These are phyloP conservation scores for Zosterops japonicus DNA, from an alignment of 2,113 vertebrate genomes.

Conservation along the genomic window DNA sequence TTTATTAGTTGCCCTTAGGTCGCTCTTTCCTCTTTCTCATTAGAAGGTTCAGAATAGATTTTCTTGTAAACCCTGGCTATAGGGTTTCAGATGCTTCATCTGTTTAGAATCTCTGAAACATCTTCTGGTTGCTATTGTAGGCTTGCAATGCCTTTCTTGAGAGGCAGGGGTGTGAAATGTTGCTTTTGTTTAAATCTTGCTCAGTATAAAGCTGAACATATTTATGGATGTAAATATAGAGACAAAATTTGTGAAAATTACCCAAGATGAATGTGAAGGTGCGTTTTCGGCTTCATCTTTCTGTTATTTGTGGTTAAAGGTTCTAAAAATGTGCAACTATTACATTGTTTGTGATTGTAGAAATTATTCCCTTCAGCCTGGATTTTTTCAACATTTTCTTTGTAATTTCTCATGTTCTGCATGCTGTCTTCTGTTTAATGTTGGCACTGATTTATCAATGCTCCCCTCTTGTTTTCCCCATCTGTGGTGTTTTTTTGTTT, in stretches of 20 bases:
- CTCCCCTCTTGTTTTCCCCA: background rate
- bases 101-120: background rate
- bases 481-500: background rate
- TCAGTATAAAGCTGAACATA: background rate
- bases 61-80: background rate
- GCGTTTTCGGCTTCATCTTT: background rate
- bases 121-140: constrained; percentile 3
- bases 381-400: background rate
- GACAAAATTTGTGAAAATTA: background rate
- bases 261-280: background rate
- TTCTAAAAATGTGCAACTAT: background rate
- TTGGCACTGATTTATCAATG: background rate
- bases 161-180: background rate
- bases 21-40: background rate
- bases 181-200: background rate
- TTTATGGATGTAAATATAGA: background rate
- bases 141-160: background rate
- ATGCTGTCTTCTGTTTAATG: background rate
- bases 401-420: background rate
- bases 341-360: background rate
- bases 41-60: background rate
- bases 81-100: background rate
- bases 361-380: background rate
- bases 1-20: background rate
- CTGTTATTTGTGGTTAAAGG: background rate